Conservation (phyloP, 1,140 invertebrate genomes). For the Pseudomyrmex concolor region DNA sequence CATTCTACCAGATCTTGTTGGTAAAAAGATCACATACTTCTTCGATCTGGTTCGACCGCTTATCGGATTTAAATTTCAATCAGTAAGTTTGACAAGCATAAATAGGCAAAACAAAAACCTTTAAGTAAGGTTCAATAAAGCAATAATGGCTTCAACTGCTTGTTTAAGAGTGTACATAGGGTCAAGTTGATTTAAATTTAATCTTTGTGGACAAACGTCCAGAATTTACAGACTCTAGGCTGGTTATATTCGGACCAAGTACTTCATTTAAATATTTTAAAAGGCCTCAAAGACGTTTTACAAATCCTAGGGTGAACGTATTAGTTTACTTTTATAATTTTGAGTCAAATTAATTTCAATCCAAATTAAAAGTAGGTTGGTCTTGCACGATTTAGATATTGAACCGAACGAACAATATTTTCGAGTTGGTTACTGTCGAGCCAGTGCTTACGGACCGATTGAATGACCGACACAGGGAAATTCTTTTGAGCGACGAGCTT, state of each 20-base stretch:
- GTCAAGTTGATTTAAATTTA: background rate
- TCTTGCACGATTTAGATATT: slow-evolving; percentile 89
- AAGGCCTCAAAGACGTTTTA: background rate
- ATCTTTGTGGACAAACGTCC: too few species aligned
- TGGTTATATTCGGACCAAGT: background rate
- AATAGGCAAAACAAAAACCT: background rate
- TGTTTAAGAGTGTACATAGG: background rate
- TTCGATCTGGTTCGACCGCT: slow-evolving; percentile 96
- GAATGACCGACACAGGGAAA: slow-evolving; percentile 84
- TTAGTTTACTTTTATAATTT: background rate
- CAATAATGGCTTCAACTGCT: background rate
- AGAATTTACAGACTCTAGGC: background rate
- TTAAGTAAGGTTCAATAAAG: slow-evolving; percentile 2
- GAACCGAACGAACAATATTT: slow-evolving; percentile 97
- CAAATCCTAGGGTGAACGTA: background rate
- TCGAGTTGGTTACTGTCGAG: slow-evolving; percentile 95
- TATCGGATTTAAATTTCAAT: slow-evolving; percentile 97
- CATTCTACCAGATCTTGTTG: slow-evolving; percentile 93
- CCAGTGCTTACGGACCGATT: slow-evolving; percentile 90
- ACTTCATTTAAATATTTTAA: background rate
- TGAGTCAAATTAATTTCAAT: background rate
- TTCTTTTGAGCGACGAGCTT: slow-evolving; percentile 88
- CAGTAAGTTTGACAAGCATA: slow-evolving; percentile 87
- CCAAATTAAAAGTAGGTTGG: background rate
- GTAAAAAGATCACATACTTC: slow-evolving; percentile 95